Base-by-base conservation (phyloP, 2,888 invertebrate genomes). In the Drosophila flavopinicola region DNA sequence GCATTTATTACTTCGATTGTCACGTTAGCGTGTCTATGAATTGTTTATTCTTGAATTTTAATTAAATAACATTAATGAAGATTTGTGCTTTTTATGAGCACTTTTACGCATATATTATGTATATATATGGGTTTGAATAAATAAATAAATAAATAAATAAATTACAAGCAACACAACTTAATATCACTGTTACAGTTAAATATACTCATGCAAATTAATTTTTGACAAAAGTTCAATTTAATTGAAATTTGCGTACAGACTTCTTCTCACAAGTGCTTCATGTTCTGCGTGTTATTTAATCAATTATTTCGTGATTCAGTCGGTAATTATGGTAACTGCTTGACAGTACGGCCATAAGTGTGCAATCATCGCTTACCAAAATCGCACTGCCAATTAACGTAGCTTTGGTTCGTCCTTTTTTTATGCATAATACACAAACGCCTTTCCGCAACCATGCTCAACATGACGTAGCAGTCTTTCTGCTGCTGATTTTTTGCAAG, bases 271-370 rank as follows among this genome's bases (percentile, higher is more conserved):
- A 13, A 5, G 7, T 6, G 9, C 13, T 6, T 1, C 7, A 23
- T 1, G 5, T 33, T n/a, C 1, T 3, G 17, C 3, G 23, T 30
- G 35, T 33, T 7, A 27, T 48, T 35, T 35, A 29, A 54, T 66
- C 53, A 75, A 74, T 64, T 65, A 60, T 49, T 61, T 27, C 25
- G n/a, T 24, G 25, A 58, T 27, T 48, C 58, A 20, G 24, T 47
- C 32, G 15, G 42, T 65, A 49, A 64, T 54, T 63, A 56, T 48
- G 38, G 25, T 24, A 37, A 13, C 41, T 37, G 29, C 24, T 24
- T 15, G n/a, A 27, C 20, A 9, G 20, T 35, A 0, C 1, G 17
- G 5, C 4, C 7, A n/a, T 13, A 42, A 27, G 25, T 29, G 44
- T n/a, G 23, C 17, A 13, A 49, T 57, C 64, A 48, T 35, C 39